phyloP scores from a whole-genome alignment of 2,797 vertebrate genomes.

The Enteromius paludinosus region DNA sequence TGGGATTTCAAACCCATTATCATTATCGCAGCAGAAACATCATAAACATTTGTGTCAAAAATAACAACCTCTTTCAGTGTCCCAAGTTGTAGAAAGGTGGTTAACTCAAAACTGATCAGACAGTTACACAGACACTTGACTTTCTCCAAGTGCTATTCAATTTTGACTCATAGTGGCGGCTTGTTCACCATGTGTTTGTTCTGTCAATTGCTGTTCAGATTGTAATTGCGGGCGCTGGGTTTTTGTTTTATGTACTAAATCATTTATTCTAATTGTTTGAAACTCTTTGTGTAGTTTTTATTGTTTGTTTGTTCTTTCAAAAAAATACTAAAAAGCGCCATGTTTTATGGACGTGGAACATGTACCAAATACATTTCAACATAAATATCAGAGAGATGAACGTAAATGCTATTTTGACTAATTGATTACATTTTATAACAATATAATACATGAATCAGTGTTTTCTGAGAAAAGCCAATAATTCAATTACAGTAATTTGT shows the following conservation, averaged over 20 bases:
- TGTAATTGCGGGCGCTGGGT: neutral
- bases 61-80: conserved; percentile 3
- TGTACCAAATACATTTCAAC: neutral
- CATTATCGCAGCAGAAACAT: conserved; percentile 43
- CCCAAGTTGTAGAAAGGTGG: conserved; percentile 23
- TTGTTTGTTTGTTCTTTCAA: neutral
- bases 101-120: conserved; percentile 36
- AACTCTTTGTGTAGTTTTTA: conserved; percentile 1
- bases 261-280: neutral
- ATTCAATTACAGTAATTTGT: neutral
- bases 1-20: conserved; percentile 36
- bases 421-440: neutral
- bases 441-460: neutral
- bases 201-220: conserved; percentile 12
- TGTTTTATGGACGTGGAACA: neutral
- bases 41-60: conserved; percentile 35
- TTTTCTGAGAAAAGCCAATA: neutral
- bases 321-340: neutral
- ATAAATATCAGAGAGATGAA: neutral
- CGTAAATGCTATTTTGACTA: neutral
- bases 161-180: conserved; percentile 14
- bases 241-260: conserved; percentile 21
- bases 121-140: conserved; percentile 34
- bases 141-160: conserved; percentile 36
- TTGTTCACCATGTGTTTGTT: conserved; percentile 32